Conservation (phyloP, 2,113 vertebrate genomes). For the Pygoscelis antarcticus region DNA sequence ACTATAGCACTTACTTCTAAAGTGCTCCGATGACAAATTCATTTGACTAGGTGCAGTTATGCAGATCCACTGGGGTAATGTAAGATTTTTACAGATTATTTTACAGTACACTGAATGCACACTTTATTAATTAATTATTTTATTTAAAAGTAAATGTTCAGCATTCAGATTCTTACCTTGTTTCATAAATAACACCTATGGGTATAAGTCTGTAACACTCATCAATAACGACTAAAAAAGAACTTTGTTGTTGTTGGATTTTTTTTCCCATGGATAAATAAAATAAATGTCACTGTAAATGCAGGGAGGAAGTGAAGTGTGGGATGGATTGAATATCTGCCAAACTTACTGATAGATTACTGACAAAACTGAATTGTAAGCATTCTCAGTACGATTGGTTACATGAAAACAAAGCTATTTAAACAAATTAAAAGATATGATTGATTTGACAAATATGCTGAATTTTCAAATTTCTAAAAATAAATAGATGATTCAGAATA, state of each 20-base stretch:
- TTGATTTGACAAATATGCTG: not conserved
- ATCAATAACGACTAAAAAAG: not conserved
- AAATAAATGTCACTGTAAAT: not conserved
- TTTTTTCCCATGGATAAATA: not conserved
- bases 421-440: not conserved
- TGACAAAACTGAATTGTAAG: not conserved
- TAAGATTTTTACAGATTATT: not conserved
- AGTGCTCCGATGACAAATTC: not conserved
- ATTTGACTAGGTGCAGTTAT: not conserved
- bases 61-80: not conserved
- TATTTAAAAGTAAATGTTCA: not conserved
- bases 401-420: not conserved
- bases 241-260: not conserved
- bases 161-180: not conserved
- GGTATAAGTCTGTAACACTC: not conserved
- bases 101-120: not conserved
- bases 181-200: not conserved
- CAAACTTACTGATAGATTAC: not conserved
- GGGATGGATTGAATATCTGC: not conserved
- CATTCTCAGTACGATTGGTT: not conserved
- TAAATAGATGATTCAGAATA: not conserved
- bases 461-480: not conserved
- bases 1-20: not conserved
- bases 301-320: not conserved
- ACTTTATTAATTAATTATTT: not conserved